phyloP scores from a whole-genome alignment of 2,888 invertebrate genomes.

The Carabus problematicus region DNA sequence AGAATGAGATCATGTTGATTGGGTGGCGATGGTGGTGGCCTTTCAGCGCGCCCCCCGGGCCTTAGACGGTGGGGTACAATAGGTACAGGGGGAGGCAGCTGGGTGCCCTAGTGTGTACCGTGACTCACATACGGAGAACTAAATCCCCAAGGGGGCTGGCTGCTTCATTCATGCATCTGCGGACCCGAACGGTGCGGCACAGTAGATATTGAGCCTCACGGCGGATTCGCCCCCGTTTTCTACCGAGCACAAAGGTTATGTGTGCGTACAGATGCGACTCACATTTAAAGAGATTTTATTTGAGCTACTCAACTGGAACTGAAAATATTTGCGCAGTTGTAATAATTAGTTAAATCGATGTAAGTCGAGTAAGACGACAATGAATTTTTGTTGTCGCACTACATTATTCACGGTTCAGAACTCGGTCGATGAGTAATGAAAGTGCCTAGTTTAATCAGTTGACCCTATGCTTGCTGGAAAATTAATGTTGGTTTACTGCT shows the following conservation, averaged over 20 bases:
- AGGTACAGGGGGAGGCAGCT: slow-evolving; percentile 22
- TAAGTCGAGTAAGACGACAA: slow-evolving; percentile 6
- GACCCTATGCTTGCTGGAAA: no score
- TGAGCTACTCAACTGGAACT: slow-evolving; percentile 25
- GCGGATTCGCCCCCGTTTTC: slow-evolving; percentile 28
- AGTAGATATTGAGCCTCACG: slow-evolving; percentile 37
- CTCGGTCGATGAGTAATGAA: neutral
- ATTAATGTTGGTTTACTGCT: no score
- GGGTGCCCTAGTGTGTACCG: slow-evolving; percentile 21
- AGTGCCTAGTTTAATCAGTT: no score
- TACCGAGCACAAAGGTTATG: slow-evolving; percentile 30
- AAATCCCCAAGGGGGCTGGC: slow-evolving; percentile 16
- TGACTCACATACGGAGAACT: slow-evolving; percentile 33
- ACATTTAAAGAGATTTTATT: slow-evolving; percentile 7
- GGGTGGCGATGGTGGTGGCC: neutral
- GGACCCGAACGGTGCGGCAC: neutral
- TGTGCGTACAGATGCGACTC: slow-evolving; percentile 17
- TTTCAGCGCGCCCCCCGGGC: slow-evolving; percentile 1
- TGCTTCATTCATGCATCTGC: slow-evolving; percentile 33
- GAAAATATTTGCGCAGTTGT: slow-evolving; percentile 40
- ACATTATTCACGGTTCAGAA: slow-evolving; percentile 14
- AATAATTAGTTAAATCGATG: slow-evolving; percentile 38
- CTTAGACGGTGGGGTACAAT: neutral
- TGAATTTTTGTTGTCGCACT: slow-evolving; percentile 25
- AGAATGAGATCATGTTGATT: slow-evolving; percentile 32